Base-by-base conservation (phyloP, 2,113 vertebrate species). In the Ploceus nigricollis region DNA sequence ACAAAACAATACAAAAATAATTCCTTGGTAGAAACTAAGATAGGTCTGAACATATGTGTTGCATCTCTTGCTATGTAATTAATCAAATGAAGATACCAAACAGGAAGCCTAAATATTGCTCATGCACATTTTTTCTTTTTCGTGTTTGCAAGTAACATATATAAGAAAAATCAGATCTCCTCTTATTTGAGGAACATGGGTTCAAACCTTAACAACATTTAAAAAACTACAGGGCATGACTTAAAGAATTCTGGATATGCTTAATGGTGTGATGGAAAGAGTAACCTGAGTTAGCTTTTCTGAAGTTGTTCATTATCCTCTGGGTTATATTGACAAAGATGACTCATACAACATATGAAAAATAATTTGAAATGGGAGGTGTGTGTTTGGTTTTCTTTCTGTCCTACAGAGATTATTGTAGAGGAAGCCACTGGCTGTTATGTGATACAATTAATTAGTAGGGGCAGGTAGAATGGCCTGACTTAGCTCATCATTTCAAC, bases 301-400 rank as follows among this genome's bases (percentile, higher is more conserved):
- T 87, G 39, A 82, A 89, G 76, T n/a, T 42, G 57, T 92, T 82
- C 85, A 87, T 40, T 82, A 86, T 93, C 58, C 68, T 87, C 47
- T 82, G n/a, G 50, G 30, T 93, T 88, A 63, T 87, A 54, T 87
- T 93, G 87, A 77, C 89, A 95, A 92, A 87, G 58, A 45, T 93
- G 78, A 93, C 47, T 94, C 89, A 93, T 45, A 27, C 61, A 71
- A 25, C 33, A 25, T 37, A 54, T 82, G 87, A 92, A 94, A 93
- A 87, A 89, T 91, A 92, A 72, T 82, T 89, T 84, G 8, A 73
- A 93, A 91, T 66, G 54, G 72, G 94, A 81, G 50, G 72, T 95
- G 64, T 44, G 40, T 87, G 64, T 68, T 90, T 92, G 76, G 20
- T 81, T 94, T 83, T 64, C 76, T 83, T 94, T 71, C 86, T 89